phyloP scores from a whole-genome alignment of 2,113 vertebrate genomes.

The Cettia cetti region DNA sequence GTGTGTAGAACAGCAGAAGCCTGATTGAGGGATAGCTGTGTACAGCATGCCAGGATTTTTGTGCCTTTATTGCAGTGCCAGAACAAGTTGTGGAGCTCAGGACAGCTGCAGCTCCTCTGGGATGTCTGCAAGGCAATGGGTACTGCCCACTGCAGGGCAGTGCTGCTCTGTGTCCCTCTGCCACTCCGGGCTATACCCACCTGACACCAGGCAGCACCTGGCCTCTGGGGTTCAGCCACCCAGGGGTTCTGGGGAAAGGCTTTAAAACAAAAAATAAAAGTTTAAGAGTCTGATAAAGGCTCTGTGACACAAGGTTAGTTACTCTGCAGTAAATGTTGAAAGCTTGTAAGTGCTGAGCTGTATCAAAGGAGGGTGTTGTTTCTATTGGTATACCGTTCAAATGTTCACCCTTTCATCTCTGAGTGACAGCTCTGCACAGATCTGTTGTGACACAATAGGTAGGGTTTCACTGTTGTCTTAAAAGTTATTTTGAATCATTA shows the following conservation, averaged over 20 bases:
- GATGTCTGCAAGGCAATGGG: not conserved
- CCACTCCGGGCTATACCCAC: rapidly evolving
- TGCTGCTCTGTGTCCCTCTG: not conserved
- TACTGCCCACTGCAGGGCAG: not conserved
- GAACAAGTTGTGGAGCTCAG: not conserved
- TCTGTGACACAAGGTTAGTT: not conserved
- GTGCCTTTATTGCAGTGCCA: not conserved
- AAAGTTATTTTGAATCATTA: not conserved
- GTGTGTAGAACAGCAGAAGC: not conserved
- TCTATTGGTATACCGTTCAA: not conserved
- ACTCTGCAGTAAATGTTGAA: not conserved
- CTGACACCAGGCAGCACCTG: not conserved
- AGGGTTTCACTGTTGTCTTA: not conserved
- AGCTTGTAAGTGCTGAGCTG: not conserved
- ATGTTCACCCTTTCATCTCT: not conserved
- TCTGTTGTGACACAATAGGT: not conserved
- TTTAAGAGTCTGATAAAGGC: not conserved
- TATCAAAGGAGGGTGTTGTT: not conserved
- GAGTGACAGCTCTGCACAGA: not conserved
- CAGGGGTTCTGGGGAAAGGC: not conserved
- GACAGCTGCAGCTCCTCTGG: not conserved
- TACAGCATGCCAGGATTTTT: not conserved
- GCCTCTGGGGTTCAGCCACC: not conserved
- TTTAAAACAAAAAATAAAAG: not conserved
- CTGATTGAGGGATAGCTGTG: not conserved